Evolutionary conservation across 1,140 invertebrate species (phyloP).

Genomic region (Oedothorax gibbosus): DNA sequence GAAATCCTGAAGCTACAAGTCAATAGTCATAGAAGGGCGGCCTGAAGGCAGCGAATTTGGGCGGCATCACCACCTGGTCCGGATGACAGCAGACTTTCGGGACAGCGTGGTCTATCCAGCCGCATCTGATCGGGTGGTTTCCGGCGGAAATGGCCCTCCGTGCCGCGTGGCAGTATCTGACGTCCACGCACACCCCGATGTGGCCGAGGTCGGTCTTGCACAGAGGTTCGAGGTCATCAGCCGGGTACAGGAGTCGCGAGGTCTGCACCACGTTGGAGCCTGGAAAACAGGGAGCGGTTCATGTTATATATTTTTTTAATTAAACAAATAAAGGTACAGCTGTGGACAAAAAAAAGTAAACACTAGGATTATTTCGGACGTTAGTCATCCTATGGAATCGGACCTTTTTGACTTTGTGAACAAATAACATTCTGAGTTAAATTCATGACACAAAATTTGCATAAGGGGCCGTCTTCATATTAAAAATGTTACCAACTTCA

Average conservation of each 20-base stretch:
- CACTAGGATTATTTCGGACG: too few relatives aligned
- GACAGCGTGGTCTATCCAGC: conserved; percentile 38
- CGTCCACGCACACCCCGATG: conserved; percentile 31
- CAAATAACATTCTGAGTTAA: too few relatives aligned
- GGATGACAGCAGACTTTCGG: conserved; percentile 55
- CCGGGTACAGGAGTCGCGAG: conserved; percentile 25
- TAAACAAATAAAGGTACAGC: too few relatives aligned
- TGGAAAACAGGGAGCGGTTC: background rate
- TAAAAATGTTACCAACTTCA: too few relatives aligned
- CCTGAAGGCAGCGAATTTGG: conserved; percentile 15
- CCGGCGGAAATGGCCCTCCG: conserved; percentile 11
- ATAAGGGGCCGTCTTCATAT: too few relatives aligned
- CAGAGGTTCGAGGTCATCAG: background rate
- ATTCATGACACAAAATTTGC: too few relatives aligned
- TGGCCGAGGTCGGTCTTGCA: conserved; percentile 38
- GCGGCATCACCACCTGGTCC: conserved; percentile 30
- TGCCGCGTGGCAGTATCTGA: conserved; percentile 26
- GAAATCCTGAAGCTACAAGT: too few relatives aligned
- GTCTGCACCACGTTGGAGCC: conserved; percentile 16
- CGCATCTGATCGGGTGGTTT: conserved; percentile 33
- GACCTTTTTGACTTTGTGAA: too few relatives aligned
- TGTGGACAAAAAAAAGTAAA: too few relatives aligned
- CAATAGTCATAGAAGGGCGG: too few relatives aligned
- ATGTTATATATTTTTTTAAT: background rate
- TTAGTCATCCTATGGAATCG: too few relatives aligned